Conservation (phyloP, 2,113 vertebrate genomes). For the Illadopsis cleaveri region DNA sequence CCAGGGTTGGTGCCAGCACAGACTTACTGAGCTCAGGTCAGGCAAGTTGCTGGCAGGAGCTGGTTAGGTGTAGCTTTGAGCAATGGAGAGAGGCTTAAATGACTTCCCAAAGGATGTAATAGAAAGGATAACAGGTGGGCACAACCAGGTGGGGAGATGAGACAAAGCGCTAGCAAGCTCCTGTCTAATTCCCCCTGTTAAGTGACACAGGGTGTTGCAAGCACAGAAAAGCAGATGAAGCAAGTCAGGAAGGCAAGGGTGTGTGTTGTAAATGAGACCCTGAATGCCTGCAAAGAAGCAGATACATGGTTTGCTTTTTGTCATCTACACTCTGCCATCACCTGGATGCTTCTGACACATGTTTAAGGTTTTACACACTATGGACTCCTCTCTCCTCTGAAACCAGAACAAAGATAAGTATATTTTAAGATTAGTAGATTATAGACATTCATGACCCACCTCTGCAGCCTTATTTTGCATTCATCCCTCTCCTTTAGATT, state of each 20-base stretch:
- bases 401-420: background rate
- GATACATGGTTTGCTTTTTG: background rate
- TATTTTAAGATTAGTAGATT: background rate
- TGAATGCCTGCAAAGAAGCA: background rate
- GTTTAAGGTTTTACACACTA: background rate
- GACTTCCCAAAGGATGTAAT: background rate
- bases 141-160: background rate
- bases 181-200: background rate
- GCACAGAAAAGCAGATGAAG: background rate
- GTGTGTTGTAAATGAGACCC: fast-evolving
- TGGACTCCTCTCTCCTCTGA: background rate
- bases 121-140: background rate
- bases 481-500: background rate
- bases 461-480: background rate
- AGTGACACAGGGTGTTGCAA: background rate
- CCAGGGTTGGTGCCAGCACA: background rate
- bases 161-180: background rate
- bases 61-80: background rate
- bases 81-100: background rate
- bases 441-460: background rate
- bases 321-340: background rate
- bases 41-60: background rate
- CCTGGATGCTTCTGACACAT: background rate
- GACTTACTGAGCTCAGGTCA: background rate
- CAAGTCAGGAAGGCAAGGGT: background rate